Conservation (phyloP, 2,888 invertebrate species). For the Crocallis elinguaria region DNA sequence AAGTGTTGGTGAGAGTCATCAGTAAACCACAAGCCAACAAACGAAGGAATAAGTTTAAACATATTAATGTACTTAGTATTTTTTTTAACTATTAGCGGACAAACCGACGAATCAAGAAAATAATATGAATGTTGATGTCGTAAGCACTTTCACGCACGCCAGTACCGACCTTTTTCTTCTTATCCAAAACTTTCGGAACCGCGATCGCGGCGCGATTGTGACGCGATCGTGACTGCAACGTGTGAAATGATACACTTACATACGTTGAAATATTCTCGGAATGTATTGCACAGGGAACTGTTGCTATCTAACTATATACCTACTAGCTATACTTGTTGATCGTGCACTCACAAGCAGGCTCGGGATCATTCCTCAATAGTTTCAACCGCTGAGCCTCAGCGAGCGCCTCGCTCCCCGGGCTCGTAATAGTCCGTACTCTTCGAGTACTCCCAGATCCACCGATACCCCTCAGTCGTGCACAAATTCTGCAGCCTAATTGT, state of each 20-base stretch:
- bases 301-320: too few relatives aligned
- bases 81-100: too few relatives aligned
- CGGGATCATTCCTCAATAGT: too few relatives aligned
- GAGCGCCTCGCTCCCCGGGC: not conserved
- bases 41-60: too few relatives aligned
- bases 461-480: conserved; percentile 22
- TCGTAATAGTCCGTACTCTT: too few relatives aligned
- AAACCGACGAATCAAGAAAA: too few relatives aligned
- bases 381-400: too few relatives aligned
- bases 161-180: not conserved
- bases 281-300: not conserved
- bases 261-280: conserved; percentile 10
- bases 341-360: not conserved
- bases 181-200: not conserved
- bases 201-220: conserved; percentile 13
- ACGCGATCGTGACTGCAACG: conserved; percentile 13
- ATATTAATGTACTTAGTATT: too few relatives aligned
- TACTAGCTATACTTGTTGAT: too few relatives aligned
- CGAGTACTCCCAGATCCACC: conserved; percentile 9
- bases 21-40: too few relatives aligned
- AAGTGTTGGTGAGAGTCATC: too few relatives aligned
- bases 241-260: conserved; percentile 15
- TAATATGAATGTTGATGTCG: not conserved
- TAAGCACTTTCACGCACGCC: not conserved
- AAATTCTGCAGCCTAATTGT: conserved; percentile 18